phyloP scores from a whole-genome alignment of 2,888 invertebrate species.

The Odontocolon sp. region DNA sequence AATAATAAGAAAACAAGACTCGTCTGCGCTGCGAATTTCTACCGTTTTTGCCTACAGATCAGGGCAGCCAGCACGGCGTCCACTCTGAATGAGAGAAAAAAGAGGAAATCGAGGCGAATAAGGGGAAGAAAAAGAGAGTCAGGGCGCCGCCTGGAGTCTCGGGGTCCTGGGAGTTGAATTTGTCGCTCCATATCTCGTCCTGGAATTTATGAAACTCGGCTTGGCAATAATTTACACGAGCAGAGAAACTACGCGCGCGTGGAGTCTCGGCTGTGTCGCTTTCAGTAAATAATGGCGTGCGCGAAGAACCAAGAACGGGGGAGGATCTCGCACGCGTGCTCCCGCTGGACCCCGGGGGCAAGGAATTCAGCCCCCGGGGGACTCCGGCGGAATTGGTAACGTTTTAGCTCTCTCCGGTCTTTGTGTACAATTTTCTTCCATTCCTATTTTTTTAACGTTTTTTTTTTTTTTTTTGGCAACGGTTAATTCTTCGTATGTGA shows the following conservation, averaged over 20 bases:
- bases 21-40: too few species aligned
- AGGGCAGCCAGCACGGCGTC: too few species aligned
- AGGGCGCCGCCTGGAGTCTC: constrained; percentile 60
- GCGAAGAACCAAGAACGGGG: constrained; percentile 61
- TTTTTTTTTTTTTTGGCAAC: background rate
- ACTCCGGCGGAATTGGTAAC: constrained; percentile 33
- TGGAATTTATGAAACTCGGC: constrained; percentile 74
- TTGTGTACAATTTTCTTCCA: background rate
- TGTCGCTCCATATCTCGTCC: constrained; percentile 76
- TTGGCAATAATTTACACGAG: constrained; percentile 73
- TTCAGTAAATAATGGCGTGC: constrained; percentile 70
- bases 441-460: background rate
- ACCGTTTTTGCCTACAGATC: too few species aligned
- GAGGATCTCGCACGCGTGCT: constrained; percentile 21
- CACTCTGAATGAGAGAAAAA: background rate
- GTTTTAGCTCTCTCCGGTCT: background rate
- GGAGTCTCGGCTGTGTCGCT: constrained; percentile 43
- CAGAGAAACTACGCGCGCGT: constrained; percentile 48
- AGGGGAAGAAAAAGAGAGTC: constrained; percentile 11
- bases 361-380: constrained; percentile 40
- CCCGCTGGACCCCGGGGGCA: background rate
- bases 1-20: too few species aligned
- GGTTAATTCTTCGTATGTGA: too few species aligned
- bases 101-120: background rate
- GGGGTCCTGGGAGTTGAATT: constrained; percentile 72